Conservation (phyloP, 1,140 invertebrate species). For the Temnothorax longispinosus region DNA sequence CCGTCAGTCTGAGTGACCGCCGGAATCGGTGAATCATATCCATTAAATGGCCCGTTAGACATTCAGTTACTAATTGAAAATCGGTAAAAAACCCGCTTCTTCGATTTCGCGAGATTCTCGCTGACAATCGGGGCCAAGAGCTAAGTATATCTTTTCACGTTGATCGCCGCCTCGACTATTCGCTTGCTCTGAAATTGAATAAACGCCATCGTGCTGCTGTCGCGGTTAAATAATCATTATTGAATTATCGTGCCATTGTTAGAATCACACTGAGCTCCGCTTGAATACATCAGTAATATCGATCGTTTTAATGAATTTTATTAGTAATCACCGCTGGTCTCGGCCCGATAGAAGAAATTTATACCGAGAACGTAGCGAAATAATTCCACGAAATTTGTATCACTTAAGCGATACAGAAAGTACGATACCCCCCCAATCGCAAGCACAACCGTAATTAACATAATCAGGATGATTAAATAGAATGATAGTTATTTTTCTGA, state of each 20-base stretch:
- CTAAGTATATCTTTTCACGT: constrained; percentile 61
- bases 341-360: background rate
- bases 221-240: constrained; percentile 61
- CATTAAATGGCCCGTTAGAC: constrained; percentile 28
- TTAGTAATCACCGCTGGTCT: constrained; percentile 19
- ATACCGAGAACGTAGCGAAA: background rate
- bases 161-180: constrained; percentile 26
- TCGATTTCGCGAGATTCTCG: constrained; percentile 39
- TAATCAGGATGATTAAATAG: background rate
- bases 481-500: background rate
- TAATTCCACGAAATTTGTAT: background rate
- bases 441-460: background rate
- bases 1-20: background rate
- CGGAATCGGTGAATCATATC: background rate
- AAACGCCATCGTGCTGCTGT: constrained; percentile 32
- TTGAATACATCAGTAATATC: constrained; percentile 42
- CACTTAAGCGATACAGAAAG: background rate
- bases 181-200: constrained; percentile 50
- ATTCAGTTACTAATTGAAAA: constrained; percentile 52
- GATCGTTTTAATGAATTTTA: constrained; percentile 46
- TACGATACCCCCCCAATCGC: background rate
- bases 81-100: background rate
- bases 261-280: constrained; percentile 27
- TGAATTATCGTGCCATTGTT: constrained; percentile 51
- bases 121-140: constrained; percentile 45